Conservation (phyloP, 2,113 vertebrate genomes). For the Periophthalmodon schlosseri region DNA sequence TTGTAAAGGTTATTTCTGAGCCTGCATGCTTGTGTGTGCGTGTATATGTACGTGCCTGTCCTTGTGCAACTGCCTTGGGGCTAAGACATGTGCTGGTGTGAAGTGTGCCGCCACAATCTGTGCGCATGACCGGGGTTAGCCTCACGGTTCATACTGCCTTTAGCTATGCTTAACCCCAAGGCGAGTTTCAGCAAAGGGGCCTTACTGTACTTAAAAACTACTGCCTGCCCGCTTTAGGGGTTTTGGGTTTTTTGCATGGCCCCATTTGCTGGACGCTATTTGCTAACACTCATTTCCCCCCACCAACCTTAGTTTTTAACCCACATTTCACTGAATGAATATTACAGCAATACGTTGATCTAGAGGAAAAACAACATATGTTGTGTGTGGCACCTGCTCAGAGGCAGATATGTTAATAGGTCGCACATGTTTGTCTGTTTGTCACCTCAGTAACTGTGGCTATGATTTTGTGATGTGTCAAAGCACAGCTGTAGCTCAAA, state of each 20-base stretch:
- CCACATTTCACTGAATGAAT: conserved; percentile 33
- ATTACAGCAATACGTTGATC: conserved; percentile 28
- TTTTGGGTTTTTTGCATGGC: conserved; percentile 58
- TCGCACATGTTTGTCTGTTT: conserved; percentile 68
- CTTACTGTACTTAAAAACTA: conserved; percentile 50
- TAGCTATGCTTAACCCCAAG: conserved; percentile 72
- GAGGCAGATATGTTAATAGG: conserved; percentile 66
- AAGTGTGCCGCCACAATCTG: conserved; percentile 52
- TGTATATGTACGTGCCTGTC: conserved; percentile 60
- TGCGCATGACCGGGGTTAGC: conserved; percentile 58
- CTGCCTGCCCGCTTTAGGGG: conserved; percentile 21
- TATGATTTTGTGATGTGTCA: conserved; percentile 71
- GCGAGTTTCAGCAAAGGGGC: conserved; percentile 57
- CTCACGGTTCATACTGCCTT: conserved; percentile 66
- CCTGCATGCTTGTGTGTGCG: conserved; percentile 60
- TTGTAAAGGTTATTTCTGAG: conserved; percentile 70
- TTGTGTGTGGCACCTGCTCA: conserved; percentile 49
- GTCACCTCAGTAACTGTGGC: conserved; percentile 58
- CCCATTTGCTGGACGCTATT: conserved; percentile 40
- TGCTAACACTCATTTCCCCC: conserved; percentile 40
- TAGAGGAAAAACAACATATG: conserved; percentile 44
- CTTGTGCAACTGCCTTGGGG: conserved; percentile 65
- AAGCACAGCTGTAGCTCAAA: conserved; percentile 65
- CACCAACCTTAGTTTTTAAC: conserved; percentile 38
- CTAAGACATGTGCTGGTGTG: conserved; percentile 65